These are phyloP conservation scores for Scotopteryx bipunctaria DNA, from an alignment of 2,888 invertebrate species.

Conservation along the genomic window DNA sequence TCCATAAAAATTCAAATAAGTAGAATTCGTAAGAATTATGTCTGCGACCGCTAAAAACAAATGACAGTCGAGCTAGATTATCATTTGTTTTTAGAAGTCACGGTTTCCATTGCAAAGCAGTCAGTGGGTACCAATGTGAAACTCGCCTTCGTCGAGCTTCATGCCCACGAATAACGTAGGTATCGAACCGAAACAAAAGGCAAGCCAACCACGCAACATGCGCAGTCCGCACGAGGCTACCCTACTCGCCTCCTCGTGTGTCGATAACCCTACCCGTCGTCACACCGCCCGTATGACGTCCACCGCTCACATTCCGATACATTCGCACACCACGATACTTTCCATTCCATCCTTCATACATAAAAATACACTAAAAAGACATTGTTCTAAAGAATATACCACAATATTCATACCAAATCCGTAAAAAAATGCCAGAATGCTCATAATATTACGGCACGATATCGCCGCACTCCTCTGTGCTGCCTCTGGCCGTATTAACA, in stretches of 20 bases:
- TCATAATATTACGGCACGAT: slow-evolving; percentile 33
- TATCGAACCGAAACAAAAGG: slow-evolving; percentile 72
- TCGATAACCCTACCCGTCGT: slow-evolving; percentile 78
- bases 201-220: slow-evolving; percentile 55
- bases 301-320: slow-evolving; percentile 73
- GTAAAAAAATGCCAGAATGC: slow-evolving; percentile 6
- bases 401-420: slow-evolving; percentile 1
- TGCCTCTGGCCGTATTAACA: slow-evolving; percentile 66
- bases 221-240: slow-evolving; percentile 61
- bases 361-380: slow-evolving; percentile 4
- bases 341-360: slow-evolving; percentile 32
- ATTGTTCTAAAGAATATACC: neutral
- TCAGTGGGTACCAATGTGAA: too few relatives aligned
- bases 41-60: too few relatives aligned
- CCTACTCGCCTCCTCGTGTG: slow-evolving; percentile 66
- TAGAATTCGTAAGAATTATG: too few relatives aligned
- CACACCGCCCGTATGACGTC: slow-evolving; percentile 79
- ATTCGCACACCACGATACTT: slow-evolving; percentile 62
- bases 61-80: too few relatives aligned
- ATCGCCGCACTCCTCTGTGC: slow-evolving; percentile 59
- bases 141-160: slow-evolving; percentile 37
- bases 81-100: too few relatives aligned
- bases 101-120: too few relatives aligned
- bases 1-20: too few relatives aligned
- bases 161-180: slow-evolving; percentile 50